Evolutionary conservation across 2,888 invertebrate species (phyloP), one percentile per base, ranked within the genome.

Genomic region (Slavum lentiscoides): DNA sequence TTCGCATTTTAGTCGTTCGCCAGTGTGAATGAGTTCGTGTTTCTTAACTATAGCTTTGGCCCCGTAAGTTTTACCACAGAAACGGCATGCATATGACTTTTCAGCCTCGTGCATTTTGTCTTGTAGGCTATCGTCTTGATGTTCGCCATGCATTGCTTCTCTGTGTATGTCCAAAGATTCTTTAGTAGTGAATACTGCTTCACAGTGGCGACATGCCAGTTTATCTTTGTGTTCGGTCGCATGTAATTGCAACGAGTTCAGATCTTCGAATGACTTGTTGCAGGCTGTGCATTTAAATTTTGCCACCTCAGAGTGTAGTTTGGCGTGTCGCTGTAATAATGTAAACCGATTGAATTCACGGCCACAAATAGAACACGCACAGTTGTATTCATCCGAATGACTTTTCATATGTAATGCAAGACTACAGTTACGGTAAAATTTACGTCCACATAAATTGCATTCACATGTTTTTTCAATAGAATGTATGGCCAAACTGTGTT

Each of bases 1-100:
- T n/a, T 82, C 83, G 59, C 85, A 85, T n/a, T 83, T 83, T 43
- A 84, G 76, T 58, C 84, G 80, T 81, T 84, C 84, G 2, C 84
- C 85, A 19, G 84, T 84, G 69, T 85, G 85, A 39, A 84, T 83
- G 23, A 83, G 82, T 59, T 83, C 81, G 73, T 84, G 84, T 82
- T 84, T 84, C 66, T 84, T 84, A 59, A 84, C 83, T 21, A 84
- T 83, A 23, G 84, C 83, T 75, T 82, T 82, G 53, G 83, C 83
- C 21, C 82, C 81, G 80, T 83, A 84, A 23, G 82, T 68, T 76
- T 83, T 82, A 21, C 83, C 83, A 67, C 84, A 84, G 72, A 83
- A 81, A 68, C 83, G 83, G 21, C 84, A 84, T 49, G 83, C 53
- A 62, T 83, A 82, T 43, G 82, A 69, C 70, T 82, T 76, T 73